Percentiles rank a stretch among this genome's conserved stretches.
Evolutionary conservation across 2,797 vertebrate species (phyloP).

Genomic region (Myotis daubentonii): DNA sequence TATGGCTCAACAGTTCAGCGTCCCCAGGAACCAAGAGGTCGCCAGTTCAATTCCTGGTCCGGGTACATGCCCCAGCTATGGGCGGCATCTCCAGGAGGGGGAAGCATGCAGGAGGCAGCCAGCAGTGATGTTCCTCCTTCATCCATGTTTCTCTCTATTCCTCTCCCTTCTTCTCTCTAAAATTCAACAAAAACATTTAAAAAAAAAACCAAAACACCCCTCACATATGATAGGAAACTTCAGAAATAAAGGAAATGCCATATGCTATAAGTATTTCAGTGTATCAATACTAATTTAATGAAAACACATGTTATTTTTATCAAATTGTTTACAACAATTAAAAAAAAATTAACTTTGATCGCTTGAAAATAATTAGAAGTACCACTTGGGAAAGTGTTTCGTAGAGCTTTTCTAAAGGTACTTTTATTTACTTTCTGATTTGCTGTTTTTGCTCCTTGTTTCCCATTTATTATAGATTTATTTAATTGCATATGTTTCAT

Average conservation of each 20-base stretch:
- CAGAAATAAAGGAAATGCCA: neutral
- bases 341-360: neutral
- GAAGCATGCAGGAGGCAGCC: too few relatives aligned
- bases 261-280: neutral
- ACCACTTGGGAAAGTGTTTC: neutral
- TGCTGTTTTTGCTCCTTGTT: slow-evolving; percentile 47
- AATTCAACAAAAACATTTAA: too few relatives aligned
- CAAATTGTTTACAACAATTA: neutral
- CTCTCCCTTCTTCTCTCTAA: too few relatives aligned
- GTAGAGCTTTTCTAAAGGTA: neutral
- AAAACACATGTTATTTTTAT: neutral
- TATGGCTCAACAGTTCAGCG: too few relatives aligned
- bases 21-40: too few relatives aligned
- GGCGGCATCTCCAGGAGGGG: too few relatives aligned
- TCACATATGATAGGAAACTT: neutral
- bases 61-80: too few relatives aligned
- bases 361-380: neutral
- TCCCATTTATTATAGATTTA: neutral
- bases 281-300: neutral
- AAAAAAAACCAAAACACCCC: too few relatives aligned
- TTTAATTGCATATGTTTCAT: slow-evolving; percentile 39
- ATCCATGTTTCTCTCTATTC: too few relatives aligned
- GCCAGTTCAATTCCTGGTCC: too few relatives aligned
- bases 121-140: too few relatives aligned
- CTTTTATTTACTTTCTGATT: slow-evolving; percentile 71